A percentile compares a stretch with the other conserved stretches of the same genome.
Conservation (phyloP, 2,113 vertebrate genomes). For the Dolichallabes microphthalmus region DNA sequence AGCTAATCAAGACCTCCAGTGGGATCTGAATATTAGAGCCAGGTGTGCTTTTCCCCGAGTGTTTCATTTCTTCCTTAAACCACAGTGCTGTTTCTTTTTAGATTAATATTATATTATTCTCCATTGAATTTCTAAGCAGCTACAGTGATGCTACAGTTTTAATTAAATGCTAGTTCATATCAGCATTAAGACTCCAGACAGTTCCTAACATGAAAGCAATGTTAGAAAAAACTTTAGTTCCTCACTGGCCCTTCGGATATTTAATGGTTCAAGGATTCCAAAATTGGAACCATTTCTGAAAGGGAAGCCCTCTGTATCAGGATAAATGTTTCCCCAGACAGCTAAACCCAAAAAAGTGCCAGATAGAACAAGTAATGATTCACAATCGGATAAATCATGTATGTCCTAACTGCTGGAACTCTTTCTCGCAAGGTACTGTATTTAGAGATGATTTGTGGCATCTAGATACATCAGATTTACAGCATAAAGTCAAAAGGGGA, state of each 20-base stretch:
- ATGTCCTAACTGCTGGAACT: not conserved
- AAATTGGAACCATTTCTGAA: not conserved
- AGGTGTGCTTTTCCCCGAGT: not conserved
- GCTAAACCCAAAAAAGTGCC: not conserved
- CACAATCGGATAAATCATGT: not conserved
- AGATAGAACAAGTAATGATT: not conserved
- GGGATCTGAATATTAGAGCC: not conserved
- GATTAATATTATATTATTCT: not conserved
- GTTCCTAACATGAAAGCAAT: not conserved
- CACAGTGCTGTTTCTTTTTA: not conserved
- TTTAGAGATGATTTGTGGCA: not conserved
- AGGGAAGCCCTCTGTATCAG: not conserved
- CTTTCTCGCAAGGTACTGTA: not conserved
- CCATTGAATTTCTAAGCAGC: not conserved
- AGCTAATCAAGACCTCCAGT: slow-evolving; percentile 2
- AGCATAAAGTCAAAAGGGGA: not conserved
- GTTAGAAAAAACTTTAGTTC: not conserved
- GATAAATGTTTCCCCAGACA: not conserved
- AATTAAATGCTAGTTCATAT: not conserved
- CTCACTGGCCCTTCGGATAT: not conserved
- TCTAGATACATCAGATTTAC: not conserved
- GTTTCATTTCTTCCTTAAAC: not conserved
- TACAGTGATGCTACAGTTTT: no score
- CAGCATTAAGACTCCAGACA: not conserved
- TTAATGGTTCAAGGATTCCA: not conserved